A percentile compares a stretch with the other conserved stretches of the same genome.
Conservation (phyloP, 2,888 invertebrate species). For the Oxystoma pomonae region DNA sequence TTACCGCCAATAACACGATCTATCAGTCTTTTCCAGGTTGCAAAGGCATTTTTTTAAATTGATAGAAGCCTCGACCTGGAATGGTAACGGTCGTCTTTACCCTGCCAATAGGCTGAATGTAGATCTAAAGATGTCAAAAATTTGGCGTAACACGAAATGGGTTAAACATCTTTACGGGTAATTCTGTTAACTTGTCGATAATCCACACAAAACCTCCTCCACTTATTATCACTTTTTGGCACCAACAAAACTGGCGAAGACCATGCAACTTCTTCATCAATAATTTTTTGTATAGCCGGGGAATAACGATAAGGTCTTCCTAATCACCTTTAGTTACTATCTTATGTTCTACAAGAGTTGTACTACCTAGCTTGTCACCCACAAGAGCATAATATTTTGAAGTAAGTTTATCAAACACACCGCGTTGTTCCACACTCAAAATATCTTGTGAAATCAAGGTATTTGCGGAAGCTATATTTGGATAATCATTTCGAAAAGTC, state of each 20-base stretch:
- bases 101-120: background rate
- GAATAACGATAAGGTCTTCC: slow-evolving; percentile 10
- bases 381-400: background rate
- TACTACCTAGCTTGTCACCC: slow-evolving; percentile 3
- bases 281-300: slow-evolving; percentile 7
- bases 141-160: background rate
- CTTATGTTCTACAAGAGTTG: background rate
- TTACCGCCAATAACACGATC: background rate
- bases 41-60: background rate
- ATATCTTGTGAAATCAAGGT: slow-evolving; percentile 3
- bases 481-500: background rate
- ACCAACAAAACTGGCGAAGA: background rate
- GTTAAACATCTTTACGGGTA: background rate
- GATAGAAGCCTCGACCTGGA: background rate
- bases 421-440: background rate
- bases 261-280: slow-evolving; percentile 5
- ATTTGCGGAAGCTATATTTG: background rate
- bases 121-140: background rate
- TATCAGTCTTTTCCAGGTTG: background rate
- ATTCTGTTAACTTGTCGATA: background rate
- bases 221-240: background rate
- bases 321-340: background rate
- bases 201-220: background rate
- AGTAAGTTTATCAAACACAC: background rate
- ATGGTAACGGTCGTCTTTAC: background rate